Percentiles rank a stretch among this genome's conserved stretches.
phyloP scores from a whole-genome alignment of 2,113 vertebrate species.

The Setophaga petechia region DNA sequence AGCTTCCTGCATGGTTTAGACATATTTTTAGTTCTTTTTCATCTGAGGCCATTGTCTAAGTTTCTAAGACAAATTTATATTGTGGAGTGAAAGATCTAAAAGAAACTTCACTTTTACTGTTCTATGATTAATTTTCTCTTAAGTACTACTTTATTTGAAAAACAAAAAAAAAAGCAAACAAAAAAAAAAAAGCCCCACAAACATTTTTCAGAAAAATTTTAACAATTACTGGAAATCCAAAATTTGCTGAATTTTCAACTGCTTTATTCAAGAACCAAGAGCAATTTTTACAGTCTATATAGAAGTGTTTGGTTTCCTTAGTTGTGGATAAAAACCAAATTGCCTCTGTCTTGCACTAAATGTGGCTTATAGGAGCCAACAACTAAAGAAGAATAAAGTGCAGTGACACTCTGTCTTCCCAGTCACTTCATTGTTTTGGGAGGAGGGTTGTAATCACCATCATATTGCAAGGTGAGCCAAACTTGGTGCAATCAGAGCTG shows the following conservation, averaged over 20 bases:
- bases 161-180: not conserved
- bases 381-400: not conserved
- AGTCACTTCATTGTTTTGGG: not conserved
- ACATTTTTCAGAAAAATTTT: not conserved
- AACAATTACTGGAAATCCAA: not conserved
- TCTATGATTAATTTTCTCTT: not conserved
- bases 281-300: not conserved
- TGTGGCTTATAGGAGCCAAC: not conserved
- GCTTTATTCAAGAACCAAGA: not conserved
- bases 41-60: not conserved
- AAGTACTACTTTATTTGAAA: not conserved
- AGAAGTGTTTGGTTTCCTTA: not conserved
- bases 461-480: not conserved
- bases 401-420: not conserved
- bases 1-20: not conserved
- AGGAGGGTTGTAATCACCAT: not conserved
- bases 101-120: not conserved
- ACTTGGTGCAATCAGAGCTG: not conserved
- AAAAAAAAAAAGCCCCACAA: rapidly evolving
- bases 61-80: not conserved
- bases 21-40: not conserved
- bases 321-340: not conserved
- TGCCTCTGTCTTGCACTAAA: not conserved
- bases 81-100: not conserved
- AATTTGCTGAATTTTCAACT: not conserved